Base-by-base conservation (phyloP, 2,888 invertebrate species). In the Arctia plantaginis region DNA sequence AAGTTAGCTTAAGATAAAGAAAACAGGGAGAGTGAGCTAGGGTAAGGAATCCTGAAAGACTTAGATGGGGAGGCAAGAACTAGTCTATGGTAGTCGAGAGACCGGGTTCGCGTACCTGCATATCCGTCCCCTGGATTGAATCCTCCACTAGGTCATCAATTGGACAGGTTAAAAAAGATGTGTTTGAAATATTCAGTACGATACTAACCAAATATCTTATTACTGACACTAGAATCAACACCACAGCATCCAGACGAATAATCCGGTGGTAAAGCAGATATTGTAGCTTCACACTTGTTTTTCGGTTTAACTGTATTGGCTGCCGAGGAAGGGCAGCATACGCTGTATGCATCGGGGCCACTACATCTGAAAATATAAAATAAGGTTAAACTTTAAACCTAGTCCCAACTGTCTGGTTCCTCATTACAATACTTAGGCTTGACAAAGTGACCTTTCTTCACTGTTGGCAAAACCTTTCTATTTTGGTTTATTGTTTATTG, bases 191-290 rank as follows among this genome's bases (percentile, higher is more conserved):
- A 20, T 20, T 27, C 20, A 33, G 1, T 15, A 30, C 8, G n/a
- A 30, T 51, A 51, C 71, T 73, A 47, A 92, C 92, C 92, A 64
- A 87, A 80, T 69, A 92, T 91, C 70, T 86, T 89, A 72, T 90
- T 88, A 30, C 84, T 86, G 0, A 84, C 75, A 15, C 73, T 71
- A 62, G 80, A 78, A n/a, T 90, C 89, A 0, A 78, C 0, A 0
- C 93, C 93, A 72, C 93, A 93, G 82, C 93, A 93, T 15, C 85
- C 81, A 0, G 88, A 85, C 3, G 73, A 74, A 0, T 88, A 87
- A 67, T 89, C 86, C 0, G 91, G 90, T 0, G 90, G 90, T 3
- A 85, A 83, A 0, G 89, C 83, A 3, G 88, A 51, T 74, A 90
- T 83, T 0, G 39, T 64, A 1, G 74, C 70, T 0, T 73, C 66